These are phyloP conservation scores for Helicolenus hilgendorfi DNA, from an alignment of 2,797 vertebrate species.

Conservation along the genomic window DNA sequence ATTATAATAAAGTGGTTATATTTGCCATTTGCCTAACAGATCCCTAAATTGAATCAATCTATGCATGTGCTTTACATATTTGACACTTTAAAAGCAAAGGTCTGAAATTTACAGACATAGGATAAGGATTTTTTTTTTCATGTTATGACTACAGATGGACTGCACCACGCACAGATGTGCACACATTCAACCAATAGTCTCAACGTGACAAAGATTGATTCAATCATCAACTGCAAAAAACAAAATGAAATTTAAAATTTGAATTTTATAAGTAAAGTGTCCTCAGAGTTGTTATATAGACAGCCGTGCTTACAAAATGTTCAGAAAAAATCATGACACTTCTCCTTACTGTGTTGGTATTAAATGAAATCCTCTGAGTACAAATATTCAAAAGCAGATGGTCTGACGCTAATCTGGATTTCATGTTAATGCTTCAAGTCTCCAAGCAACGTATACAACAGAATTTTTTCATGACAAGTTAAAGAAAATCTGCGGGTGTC, in stretches of 20 bases:
- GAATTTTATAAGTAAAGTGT: not conserved
- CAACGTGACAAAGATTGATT: not conserved
- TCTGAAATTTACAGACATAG: not conserved
- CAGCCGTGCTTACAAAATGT: constrained; percentile 45
- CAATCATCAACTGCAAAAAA: not conserved
- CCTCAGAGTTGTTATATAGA: constrained; percentile 40
- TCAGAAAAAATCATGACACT: constrained; percentile 23
- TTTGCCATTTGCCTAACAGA: not conserved
- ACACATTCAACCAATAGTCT: not conserved
- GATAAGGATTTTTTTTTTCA: not conserved
- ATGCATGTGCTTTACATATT: not conserved
- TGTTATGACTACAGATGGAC: not conserved
- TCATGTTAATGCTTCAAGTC: constrained; percentile 74
- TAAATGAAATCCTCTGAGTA: constrained; percentile 81
- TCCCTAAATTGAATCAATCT: not conserved
- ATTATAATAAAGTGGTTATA: not conserved
- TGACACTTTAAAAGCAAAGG: not conserved
- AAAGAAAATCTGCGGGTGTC: constrained; percentile 66
- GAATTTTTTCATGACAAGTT: constrained; percentile 74
- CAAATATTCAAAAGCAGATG: constrained; percentile 84
- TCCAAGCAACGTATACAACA: constrained; percentile 70
- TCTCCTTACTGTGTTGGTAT: constrained; percentile 63
- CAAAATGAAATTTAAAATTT: not conserved
- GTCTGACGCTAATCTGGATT: constrained; percentile 88
- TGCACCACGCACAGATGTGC: not conserved